phyloP scores from a whole-genome alignment of 2,888 invertebrate genomes.

The Trichopria drosophilae region DNA sequence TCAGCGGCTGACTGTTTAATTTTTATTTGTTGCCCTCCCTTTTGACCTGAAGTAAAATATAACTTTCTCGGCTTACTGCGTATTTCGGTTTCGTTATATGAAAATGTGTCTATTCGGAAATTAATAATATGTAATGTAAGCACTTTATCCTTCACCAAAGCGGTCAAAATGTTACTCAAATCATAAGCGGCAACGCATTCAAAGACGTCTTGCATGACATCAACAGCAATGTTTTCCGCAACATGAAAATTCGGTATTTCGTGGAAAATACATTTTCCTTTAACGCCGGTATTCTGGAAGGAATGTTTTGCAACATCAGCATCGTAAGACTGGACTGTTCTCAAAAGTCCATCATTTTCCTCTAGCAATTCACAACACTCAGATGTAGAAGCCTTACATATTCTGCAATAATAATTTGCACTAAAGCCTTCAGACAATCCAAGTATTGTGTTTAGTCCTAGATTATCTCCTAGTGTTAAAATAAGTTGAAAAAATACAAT shows the following conservation, averaged over 20 bases:
- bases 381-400: slow-evolving; percentile 2
- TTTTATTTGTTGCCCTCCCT: too few species aligned
- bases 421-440: too few species aligned
- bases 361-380: not conserved
- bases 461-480: slow-evolving; percentile 14
- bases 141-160: too few species aligned
- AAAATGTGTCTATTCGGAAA: too few species aligned
- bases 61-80: too few species aligned
- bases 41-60: too few species aligned
- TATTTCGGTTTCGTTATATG: too few species aligned
- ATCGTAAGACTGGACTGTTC: slow-evolving; percentile 11
- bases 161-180: too few species aligned
- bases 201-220: too few species aligned
- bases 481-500: slow-evolving; percentile 20
- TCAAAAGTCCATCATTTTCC: not conserved
- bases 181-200: too few species aligned
- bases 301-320: not conserved
- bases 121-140: too few species aligned
- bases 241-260: slow-evolving; percentile 14
- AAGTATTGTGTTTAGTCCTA: slow-evolving; percentile 20
- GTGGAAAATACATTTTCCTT: slow-evolving; percentile 10
- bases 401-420: slow-evolving; percentile 14
- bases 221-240: too few species aligned
- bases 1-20: slow-evolving; percentile 21
- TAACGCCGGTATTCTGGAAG: slow-evolving; percentile 3